Conservation (phyloP, 2,888 invertebrate species). For the Nasonovia ribisnigri region DNA sequence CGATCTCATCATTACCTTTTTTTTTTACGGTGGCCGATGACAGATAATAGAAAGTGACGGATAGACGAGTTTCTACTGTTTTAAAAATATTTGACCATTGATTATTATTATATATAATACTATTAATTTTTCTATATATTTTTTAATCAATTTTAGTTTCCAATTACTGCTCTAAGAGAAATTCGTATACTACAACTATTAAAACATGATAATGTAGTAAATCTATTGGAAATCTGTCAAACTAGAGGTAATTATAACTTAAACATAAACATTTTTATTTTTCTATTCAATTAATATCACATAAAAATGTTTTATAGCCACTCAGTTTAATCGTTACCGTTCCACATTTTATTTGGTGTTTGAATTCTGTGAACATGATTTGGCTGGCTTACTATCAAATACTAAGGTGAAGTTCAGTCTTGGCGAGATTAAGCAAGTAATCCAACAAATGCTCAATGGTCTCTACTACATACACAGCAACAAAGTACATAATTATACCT, state of each 20-base stretch:
- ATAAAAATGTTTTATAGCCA: constrained; percentile 71
- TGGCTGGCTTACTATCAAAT: constrained; percentile 95
- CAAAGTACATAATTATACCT: constrained; percentile 74
- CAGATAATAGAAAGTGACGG: too few species aligned
- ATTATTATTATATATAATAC: not conserved
- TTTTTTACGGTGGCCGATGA: too few species aligned
- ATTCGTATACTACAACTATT: constrained; percentile 94
- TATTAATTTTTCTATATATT: not conserved
- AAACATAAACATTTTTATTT: constrained; percentile 14
- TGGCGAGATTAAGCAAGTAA: constrained; percentile 96
- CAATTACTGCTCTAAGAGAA: constrained; percentile 97
- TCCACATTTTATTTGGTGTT: constrained; percentile 96
- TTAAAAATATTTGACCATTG: not conserved
- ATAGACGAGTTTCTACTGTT: too few species aligned
- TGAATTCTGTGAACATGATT: constrained; percentile 98
- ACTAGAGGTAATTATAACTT: constrained; percentile 80
- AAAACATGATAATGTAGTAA: constrained; percentile 97
- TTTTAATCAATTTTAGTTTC: constrained; percentile 79
- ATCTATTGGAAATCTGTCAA: constrained; percentile 95
- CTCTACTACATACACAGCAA: constrained; percentile 97
- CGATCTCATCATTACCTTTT: too few species aligned
- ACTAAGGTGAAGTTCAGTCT: constrained; percentile 95
- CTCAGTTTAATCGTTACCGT: constrained; percentile 80
- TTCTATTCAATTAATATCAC: not conserved
- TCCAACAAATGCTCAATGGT: constrained; percentile 88